Percentiles rank a stretch among this genome's conserved stretches.
These are phyloP conservation scores for Pteria penguin DNA, from an alignment of 2,888 invertebrate species.

Conservation along the genomic window DNA sequence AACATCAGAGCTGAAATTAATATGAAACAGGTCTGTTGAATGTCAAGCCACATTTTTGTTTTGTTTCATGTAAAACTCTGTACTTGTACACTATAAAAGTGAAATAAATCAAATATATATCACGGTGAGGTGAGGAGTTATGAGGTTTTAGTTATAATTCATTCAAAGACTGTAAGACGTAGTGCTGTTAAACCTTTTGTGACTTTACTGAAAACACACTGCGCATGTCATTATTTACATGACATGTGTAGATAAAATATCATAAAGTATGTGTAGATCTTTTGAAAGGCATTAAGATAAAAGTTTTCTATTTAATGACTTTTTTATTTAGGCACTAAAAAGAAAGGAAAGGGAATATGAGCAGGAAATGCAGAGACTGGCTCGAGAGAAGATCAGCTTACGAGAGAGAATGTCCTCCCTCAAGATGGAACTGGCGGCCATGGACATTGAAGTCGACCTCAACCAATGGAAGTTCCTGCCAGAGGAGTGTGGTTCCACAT, in stretches of 20 bases:
- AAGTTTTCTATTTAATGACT: no score
- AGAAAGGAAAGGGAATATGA: slow-evolving; percentile 71
- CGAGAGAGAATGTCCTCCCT: slow-evolving; percentile 59
- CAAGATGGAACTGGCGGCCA: slow-evolving; percentile 60
- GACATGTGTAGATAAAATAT: background rate
- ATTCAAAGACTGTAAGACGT: no score
- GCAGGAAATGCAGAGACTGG: slow-evolving; percentile 66
- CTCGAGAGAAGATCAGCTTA: slow-evolving; percentile 65
- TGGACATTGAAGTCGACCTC: slow-evolving; percentile 70
- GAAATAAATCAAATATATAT: no score
- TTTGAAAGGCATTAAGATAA: background rate
- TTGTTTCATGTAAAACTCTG: no score
- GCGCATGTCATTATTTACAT: background rate
- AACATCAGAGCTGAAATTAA: no score
- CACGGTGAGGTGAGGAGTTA: no score
- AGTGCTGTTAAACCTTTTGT: no score
- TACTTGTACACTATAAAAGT: no score
- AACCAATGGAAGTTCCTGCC: slow-evolving; percentile 49
- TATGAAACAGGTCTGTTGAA: no score
- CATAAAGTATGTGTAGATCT: background rate
- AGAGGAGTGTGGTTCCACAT: slow-evolving; percentile 62
- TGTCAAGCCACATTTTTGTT: no score
- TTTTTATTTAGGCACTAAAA: slow-evolving; percentile 59
- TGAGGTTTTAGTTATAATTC: no score
- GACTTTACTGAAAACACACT: no score